phyloP scores from a whole-genome alignment of 2,113 vertebrate species.

The Merops nubicus region DNA sequence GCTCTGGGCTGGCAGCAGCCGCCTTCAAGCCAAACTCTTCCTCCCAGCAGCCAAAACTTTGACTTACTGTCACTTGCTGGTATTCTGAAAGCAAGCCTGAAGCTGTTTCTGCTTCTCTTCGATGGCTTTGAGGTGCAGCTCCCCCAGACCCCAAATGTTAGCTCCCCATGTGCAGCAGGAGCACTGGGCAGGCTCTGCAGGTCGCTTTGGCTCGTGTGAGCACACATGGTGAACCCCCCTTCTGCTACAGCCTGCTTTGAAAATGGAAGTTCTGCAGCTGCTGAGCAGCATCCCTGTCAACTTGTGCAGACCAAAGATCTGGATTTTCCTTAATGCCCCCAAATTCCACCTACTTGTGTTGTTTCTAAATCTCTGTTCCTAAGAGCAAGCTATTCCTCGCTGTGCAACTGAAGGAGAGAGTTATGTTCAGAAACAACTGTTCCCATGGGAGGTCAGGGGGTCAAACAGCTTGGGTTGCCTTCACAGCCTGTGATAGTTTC shows the following conservation, averaged over 20 bases:
- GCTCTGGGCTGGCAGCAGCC: neutral
- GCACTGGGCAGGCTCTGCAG: neutral
- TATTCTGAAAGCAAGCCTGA: neutral
- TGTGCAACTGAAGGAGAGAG: neutral
- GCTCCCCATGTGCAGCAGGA: rapidly evolving
- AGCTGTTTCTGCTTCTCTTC: neutral
- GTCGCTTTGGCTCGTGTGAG: rapidly evolving
- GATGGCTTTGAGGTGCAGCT: neutral
- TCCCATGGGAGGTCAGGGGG: neutral
- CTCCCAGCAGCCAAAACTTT: neutral
- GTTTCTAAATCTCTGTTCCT: neutral
- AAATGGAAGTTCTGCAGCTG: neutral
- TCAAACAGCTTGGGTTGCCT: neutral
- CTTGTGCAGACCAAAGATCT: neutral
- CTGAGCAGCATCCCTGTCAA: neutral
- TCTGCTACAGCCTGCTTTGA: neutral
- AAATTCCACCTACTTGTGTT: neutral
- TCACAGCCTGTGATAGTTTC: neutral
- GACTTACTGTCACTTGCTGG: neutral
- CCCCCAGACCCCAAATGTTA: neutral
- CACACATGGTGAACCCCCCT: rapidly evolving
- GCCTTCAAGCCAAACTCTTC: neutral
- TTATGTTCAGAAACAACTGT: neutral
- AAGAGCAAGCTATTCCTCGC: rapidly evolving
- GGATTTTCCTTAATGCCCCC: neutral